A percentile compares a stretch with the other conserved stretches of the same genome.
Conservation (phyloP, 2,797 vertebrate species). For the Cossypha caffra region DNA sequence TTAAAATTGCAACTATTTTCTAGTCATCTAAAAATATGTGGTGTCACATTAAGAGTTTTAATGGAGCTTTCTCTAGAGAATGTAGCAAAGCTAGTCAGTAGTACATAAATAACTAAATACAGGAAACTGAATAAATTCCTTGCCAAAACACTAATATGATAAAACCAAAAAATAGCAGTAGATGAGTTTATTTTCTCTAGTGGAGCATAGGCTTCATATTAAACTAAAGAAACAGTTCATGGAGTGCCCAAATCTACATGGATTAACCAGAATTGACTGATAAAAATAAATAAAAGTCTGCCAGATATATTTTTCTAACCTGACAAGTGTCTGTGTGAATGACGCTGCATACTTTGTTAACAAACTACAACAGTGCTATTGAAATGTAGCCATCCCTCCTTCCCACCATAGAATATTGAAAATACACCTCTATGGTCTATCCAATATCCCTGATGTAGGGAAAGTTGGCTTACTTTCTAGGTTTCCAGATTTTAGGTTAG, state of each 20-base stretch:
- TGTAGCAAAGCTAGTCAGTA: conserved; percentile 47
- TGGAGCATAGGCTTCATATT: neutral
- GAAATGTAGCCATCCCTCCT: neutral
- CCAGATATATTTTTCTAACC: neutral
- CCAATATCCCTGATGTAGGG: neutral
- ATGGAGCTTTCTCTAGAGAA: conserved; percentile 69
- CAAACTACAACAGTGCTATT: neutral
- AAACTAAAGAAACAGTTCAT: conserved; percentile 26
- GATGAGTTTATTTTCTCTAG: conserved; percentile 66
- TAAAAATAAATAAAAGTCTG: neutral
- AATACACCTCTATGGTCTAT: neutral
- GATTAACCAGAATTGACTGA: conserved; percentile 26
- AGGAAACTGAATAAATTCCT: conserved; percentile 66
- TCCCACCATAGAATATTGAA: neutral
- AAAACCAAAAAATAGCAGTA: conserved; percentile 62
- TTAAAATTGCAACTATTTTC: conserved; percentile 83
- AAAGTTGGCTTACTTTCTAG: neutral
- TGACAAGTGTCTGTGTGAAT: neutral
- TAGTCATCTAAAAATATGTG: conserved; percentile 77
- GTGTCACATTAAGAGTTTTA: conserved; percentile 78
- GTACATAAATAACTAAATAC: conserved; percentile 66
- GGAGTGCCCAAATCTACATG: neutral
- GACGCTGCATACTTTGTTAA: neutral
- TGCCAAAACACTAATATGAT: conserved; percentile 54
- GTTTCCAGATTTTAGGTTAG: neutral